These are phyloP conservation scores for Zaprionus taronus DNA, from an alignment of 1,140 invertebrate species.

Conservation along the genomic window DNA sequence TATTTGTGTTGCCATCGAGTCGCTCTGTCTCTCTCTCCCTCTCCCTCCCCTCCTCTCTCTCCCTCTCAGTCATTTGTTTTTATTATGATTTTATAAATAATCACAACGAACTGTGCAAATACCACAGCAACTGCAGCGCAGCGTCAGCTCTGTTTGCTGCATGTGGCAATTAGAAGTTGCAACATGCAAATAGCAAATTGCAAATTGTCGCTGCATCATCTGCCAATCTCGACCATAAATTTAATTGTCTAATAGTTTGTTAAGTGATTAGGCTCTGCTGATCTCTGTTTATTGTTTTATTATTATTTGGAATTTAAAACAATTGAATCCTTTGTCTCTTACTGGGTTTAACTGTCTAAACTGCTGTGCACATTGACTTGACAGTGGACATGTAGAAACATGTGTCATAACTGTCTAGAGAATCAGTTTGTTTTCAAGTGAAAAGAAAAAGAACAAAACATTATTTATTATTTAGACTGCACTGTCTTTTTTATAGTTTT, in stretches of 20 bases:
- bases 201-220: background rate
- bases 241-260: background rate
- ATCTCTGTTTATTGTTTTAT: background rate
- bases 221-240: background rate
- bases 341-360: background rate
- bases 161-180: background rate
- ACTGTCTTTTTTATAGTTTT: no score
- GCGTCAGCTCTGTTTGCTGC: background rate
- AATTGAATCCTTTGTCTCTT: background rate
- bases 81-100: conserved; percentile 10
- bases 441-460: no score
- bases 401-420: no score
- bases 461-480: no score
- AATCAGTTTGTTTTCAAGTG: no score
- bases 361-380: no score
- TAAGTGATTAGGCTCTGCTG: background rate
- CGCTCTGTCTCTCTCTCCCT: background rate
- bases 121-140: background rate
- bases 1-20: conserved; percentile 13
- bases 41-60: background rate
- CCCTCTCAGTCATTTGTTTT: background rate
- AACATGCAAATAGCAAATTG: background rate
- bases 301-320: background rate
- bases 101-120: background rate
- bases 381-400: no score